These are phyloP conservation scores for Halocaridina rubra DNA, from an alignment of 2,888 invertebrate genomes.

Conservation along the genomic window DNA sequence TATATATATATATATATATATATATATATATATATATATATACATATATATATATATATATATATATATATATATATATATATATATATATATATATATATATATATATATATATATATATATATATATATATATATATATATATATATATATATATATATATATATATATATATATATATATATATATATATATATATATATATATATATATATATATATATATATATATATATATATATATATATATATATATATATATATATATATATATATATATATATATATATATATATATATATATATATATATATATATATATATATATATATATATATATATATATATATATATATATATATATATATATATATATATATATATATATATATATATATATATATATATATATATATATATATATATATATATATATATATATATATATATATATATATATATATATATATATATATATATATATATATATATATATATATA, in stretches of 20 bases:
- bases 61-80: not conserved
- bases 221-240: not conserved
- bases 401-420: constrained; percentile 13
- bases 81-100: not conserved
- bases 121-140: not conserved
- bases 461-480: constrained; percentile 19
- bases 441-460: constrained; percentile 19
- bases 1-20: not conserved
- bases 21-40: not conserved
- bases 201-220: not conserved
- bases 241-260: not conserved
- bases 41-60: not conserved
- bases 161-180: not conserved
- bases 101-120: not conserved
- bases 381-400: constrained; percentile 13
- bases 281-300: not conserved
- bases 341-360: constrained; percentile 19
- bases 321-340: constrained; percentile 7
- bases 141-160: not conserved
- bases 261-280: not conserved
- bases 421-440: constrained; percentile 16
- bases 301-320: not conserved
- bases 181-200: not conserved
- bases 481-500: constrained; percentile 19
- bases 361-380: constrained; percentile 16